Evolutionary conservation across 2,888 invertebrate species (phyloP).

Genomic region (Carpatolechia fugitivella): DNA sequence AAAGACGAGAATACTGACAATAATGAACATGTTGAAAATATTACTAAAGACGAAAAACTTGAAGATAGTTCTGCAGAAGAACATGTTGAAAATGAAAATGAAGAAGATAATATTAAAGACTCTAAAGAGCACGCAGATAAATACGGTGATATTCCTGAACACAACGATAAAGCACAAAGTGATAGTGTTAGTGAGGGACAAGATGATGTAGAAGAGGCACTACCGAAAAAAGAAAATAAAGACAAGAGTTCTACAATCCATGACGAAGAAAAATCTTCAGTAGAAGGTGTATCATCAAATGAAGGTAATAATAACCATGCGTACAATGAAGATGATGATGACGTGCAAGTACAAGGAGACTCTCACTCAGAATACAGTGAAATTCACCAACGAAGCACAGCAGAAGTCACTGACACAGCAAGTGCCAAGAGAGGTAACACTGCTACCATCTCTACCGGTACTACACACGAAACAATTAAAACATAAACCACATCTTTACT

Average conservation of each 20-base stretch:
- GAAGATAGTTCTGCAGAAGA: slow-evolving; percentile 23
- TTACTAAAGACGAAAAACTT: slow-evolving; percentile 22
- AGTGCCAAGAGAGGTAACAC: slow-evolving; percentile 69
- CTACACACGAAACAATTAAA: slow-evolving; percentile 64
- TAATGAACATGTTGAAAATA: slow-evolving; percentile 15
- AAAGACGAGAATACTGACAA: slow-evolving; percentile 16
- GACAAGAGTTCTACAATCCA: neutral
- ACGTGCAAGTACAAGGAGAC: slow-evolving; percentile 74
- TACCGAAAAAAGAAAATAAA: slow-evolving; percentile 3
- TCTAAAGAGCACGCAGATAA: neutral
- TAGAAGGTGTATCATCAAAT: slow-evolving; percentile 33
- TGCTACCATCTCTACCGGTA: slow-evolving; percentile 67
- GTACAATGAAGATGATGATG: slow-evolving; percentile 76
- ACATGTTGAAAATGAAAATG: slow-evolving; percentile 15
- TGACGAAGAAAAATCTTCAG: slow-evolving; percentile 17
- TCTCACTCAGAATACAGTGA: slow-evolving; percentile 64
- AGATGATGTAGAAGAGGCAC: slow-evolving; percentile 8
- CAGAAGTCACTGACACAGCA: slow-evolving; percentile 57
- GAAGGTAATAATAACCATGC: slow-evolving; percentile 67
- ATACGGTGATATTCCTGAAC: neutral
- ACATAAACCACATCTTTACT: slow-evolving; percentile 52
- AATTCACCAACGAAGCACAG: slow-evolving; percentile 57
- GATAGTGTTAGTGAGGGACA: neutral
- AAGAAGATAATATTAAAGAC: slow-evolving; percentile 25
- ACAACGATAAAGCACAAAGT: neutral